Percentiles rank a stretch among this genome's conserved stretches.
phyloP scores from a whole-genome alignment of 2,888 invertebrate genomes.

The Ceratothoa steindachneri region DNA sequence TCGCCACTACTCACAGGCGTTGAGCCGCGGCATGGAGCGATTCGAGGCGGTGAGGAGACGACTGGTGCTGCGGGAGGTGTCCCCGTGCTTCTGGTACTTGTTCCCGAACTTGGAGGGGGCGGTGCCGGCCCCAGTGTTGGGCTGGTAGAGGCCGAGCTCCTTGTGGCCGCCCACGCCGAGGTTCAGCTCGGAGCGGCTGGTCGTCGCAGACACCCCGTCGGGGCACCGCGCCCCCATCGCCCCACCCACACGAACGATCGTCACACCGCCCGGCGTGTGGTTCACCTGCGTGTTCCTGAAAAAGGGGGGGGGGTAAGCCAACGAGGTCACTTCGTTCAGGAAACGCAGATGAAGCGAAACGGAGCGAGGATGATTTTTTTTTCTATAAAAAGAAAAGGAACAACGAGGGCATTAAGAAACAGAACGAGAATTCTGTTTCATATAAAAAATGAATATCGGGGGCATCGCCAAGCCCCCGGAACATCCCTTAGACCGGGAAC shows the following conservation, averaged over 20 bases:
- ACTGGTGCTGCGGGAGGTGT: constrained; percentile 63
- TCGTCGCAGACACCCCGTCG: constrained; percentile 12
- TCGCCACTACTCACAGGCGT: constrained; percentile 60
- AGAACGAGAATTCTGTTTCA: no score
- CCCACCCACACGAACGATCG: constrained; percentile 71
- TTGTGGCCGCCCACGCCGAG: constrained; percentile 18
- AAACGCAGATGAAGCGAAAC: no score
- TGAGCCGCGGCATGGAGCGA: constrained; percentile 72
- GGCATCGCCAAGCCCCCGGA: no score
- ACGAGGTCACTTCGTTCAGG: background rate
- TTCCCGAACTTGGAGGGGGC: constrained; percentile 39
- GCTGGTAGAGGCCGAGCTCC: constrained; percentile 35
- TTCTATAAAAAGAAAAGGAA: no score
- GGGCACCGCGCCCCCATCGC: constrained; percentile 35
- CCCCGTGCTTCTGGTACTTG: constrained; percentile 41
- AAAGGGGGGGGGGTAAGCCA: no score
- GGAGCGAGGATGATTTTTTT: no score
- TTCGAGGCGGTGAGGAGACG: constrained; percentile 60
- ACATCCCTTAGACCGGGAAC: no score
- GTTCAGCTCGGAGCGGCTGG: constrained; percentile 21
- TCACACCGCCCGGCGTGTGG: constrained; percentile 70
- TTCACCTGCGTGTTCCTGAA: constrained; percentile 60
- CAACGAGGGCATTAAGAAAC: no score
- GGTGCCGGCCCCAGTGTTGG: constrained; percentile 19
- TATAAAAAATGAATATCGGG: no score